phyloP scores from a whole-genome alignment of 2,888 invertebrate genomes.

The Proisotoma minuta region DNA sequence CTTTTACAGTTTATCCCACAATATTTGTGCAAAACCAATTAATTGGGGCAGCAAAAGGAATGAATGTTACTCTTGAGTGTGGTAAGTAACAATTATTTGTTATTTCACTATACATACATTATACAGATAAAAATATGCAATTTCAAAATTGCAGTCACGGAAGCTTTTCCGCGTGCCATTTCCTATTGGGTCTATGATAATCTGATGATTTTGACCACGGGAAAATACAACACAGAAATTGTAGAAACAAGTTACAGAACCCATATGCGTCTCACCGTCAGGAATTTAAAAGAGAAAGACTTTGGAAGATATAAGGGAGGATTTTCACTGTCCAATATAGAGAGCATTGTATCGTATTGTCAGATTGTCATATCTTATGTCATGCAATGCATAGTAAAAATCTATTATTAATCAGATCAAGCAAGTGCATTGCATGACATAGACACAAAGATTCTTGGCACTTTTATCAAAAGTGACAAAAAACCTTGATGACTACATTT shows the following conservation, averaged over 20 bases:
- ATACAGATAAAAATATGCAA: no score
- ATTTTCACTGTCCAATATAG: constrained; percentile 48
- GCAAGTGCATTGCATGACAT: no score
- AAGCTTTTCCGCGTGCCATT: constrained; percentile 85
- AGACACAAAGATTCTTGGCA: no score
- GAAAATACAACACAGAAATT: constrained; percentile 77
- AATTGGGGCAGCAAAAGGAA: constrained; percentile 83
- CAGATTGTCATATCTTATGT: no score
- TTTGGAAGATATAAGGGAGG: constrained; percentile 70
- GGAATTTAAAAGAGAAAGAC: constrained; percentile 74
- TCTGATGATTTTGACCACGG: constrained; percentile 81
- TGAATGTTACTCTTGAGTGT: constrained; percentile 87
- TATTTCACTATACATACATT: no score
- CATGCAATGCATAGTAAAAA: no score
- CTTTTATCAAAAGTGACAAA: no score
- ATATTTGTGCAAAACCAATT: constrained; percentile 84
- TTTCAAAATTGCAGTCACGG: no score
- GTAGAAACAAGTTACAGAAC: constrained; percentile 83
- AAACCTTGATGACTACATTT: no score
- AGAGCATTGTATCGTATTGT: no score
- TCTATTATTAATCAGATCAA: no score
- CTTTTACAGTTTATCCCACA: constrained; percentile 71
- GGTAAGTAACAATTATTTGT: no score
- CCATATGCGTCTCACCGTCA: constrained; percentile 82
- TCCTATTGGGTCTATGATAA: constrained; percentile 65